Evolutionary conservation across 2,797 vertebrate genomes (phyloP), one percentile per base, ranked within the genome.

Genomic region (Sebastes baramenuke): DNA sequence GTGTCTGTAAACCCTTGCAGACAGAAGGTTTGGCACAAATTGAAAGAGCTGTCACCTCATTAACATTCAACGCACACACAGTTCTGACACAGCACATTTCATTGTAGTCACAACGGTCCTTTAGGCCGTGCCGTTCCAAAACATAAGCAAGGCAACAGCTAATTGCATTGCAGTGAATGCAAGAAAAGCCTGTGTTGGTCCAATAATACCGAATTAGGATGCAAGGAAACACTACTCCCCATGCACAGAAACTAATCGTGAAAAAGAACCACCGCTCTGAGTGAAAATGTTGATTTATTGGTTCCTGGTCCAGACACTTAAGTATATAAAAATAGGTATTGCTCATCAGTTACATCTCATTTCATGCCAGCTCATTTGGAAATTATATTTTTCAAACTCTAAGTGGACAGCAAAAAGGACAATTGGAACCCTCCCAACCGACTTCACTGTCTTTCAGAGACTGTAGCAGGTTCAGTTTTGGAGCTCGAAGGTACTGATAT

Each of bases 61-160:
- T 91, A 90, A 85, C 80, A 93, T 92, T 91, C 92, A 89, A 75
- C 68, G 75, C 75, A 71, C 79, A 82, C 80, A 52, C 66, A 69
- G 73, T 77, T 87, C 87, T 94, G 93, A 95, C 88, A 79, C 87
- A 88, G 90, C 91, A 92, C 83, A 91, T 93, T 94, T 92, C 71
- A 87, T 66, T 82, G 70, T 77, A 88, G 69, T 88, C 81, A 91
- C 80, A 88, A 81, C 74, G 70, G 67, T 54, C 81, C 77, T 87
- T 90, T 65, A 77, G 80, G 72, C 81, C 76, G 79, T 20, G 79
- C 73, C 65, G 80, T 80, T 87, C 65, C 61, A 82, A 87, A 92
- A 80, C 74, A 82, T 79, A 70, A 83, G 69, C 87, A 80, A 82
- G 38, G 83, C 88, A 91, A 85, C 87, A 79, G 73, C 86, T 90